Evolutionary conservation across 2,888 invertebrate genomes (phyloP), one percentile per base, ranked within the genome.

Genomic region (Hirtodrosophila confusa): DNA sequence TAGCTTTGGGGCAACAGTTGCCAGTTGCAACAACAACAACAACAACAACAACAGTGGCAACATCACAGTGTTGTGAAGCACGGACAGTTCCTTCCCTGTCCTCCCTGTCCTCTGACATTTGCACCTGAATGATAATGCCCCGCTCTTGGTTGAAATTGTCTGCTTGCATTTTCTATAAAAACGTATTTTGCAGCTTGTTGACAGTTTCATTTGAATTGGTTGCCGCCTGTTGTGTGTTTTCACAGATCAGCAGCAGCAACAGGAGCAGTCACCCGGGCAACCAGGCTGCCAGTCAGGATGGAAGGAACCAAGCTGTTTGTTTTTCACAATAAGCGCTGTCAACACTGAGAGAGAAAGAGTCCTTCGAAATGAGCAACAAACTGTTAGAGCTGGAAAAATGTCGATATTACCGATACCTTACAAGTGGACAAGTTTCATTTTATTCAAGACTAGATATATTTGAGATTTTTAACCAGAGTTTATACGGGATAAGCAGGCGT

Each of bases 141-240:
- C 41, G 61, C 37, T 11, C 11, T 31, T 6, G 4, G 6, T 8
- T 45, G 39, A 58, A 67, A 61, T 69, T 71, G 64, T 70, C 36
- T 40, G 49, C 45, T 51, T 60, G 61, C 54, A 44, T 36, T 51
- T 49, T 47, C 44, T 58, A 54, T 49, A 51, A 31, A 47, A 33
- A 23, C 37, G 17, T 37, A 33, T 41, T 43, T 47, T 49, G 24
- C 31, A 27, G 61, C 47, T 29, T 64, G 63, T 37, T 75, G 82
- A 75, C 83, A 75, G 71, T 56, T 80, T 64, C 78, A 67, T 84
- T 80, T 66, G 40, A 51, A 61, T 57, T 71, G 60, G 36, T 51
- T 65, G 66, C 56, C 7, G 31, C 9, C 9, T 31, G 8, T 9
- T 4, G 24, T 39, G 41, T 43, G 54, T 51, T 44, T 63, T 36